Base-by-base conservation (phyloP, 2,797 vertebrate genomes). In the Hyperoplus immaculatus region DNA sequence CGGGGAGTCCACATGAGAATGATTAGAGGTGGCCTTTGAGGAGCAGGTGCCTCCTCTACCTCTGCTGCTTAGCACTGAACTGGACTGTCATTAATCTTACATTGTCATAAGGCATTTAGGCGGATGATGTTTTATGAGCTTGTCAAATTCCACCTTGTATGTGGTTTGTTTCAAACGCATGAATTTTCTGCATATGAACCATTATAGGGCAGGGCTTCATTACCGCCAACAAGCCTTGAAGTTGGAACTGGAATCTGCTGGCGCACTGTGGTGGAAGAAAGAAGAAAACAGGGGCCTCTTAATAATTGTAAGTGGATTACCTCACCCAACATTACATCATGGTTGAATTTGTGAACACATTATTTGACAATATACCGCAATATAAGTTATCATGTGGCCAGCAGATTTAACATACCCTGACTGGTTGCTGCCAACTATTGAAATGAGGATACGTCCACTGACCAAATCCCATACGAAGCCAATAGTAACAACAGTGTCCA, bases 1-100 rank as follows among this genome's bases (percentile, higher is more conserved):
- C 89, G 50, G 95, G 91, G 89, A 92, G 88, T 89, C 94, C 97
- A 97, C 96, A 96, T 97, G 97, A 95, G 94, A 94, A 94, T 96
- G 92, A 97, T 98, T 98, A 97, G 84, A 89, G 92, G 80, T 79
- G 85, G 88, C 90, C 90, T 95, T 94, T 94, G 93, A 95, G 93
- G 87, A 95, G 93, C 95, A 96, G 95, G 95, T 95, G 94, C 94
- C 94, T 91, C 92, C 69, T 91, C 86, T 56, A 85, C 86, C 89
- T 83, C 90, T 66, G 80, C 91, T 89, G 85, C 89, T 88, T 83
- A 81, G 88, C 83, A 77, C 70, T 42, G 86, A 91, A 88, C 29
- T 77, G 83, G 84, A 79, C 81, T 47, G 76, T 92, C 94, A 92
- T 94, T 94, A 92, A 94, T 94, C 93, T 93, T 91, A 84, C 81